Evolutionary conservation across 1,140 invertebrate genomes (phyloP).

Genomic region (Trichoplusia ni): DNA sequence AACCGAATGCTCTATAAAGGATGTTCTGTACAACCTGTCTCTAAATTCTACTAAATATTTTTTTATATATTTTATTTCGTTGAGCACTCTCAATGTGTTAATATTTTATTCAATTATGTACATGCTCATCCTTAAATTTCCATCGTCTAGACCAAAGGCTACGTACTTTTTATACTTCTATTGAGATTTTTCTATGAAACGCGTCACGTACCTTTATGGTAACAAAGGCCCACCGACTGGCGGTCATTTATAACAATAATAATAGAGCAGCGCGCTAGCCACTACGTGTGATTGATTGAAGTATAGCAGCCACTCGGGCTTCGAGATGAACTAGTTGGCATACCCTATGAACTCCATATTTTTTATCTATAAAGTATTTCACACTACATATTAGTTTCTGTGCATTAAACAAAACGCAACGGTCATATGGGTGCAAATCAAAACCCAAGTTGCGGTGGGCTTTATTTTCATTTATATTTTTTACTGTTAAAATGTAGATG

Average conservation of each 20-base stretch:
- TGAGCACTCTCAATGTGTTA: too few relatives aligned
- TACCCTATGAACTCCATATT: neutral
- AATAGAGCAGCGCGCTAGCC: constrained; percentile 23
- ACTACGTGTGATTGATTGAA: constrained; percentile 38
- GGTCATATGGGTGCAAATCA: too few relatives aligned
- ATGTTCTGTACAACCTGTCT: neutral
- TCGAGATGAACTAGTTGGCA: neutral
- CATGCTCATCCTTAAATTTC: neutral
- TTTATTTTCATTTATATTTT: too few relatives aligned
- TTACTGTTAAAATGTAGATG: too few relatives aligned
- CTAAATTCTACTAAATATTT: too few relatives aligned
- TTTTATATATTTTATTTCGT: too few relatives aligned
- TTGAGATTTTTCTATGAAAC: constrained; percentile 7
- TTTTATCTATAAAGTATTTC: too few relatives aligned
- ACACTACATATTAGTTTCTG: too few relatives aligned
- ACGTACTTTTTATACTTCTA: neutral
- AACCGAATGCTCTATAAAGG: neutral
- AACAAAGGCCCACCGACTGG: constrained; percentile 12
- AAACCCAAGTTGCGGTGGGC: too few relatives aligned
- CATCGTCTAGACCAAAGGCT: neutral
- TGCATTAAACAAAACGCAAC: too few relatives aligned
- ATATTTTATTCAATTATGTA: too few relatives aligned
- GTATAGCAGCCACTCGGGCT: neutral
- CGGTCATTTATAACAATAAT: constrained; percentile 41
- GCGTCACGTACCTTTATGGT: constrained; percentile 22